phyloP scores from a whole-genome alignment of 2,113 vertebrate species.

The Cryptotis parvus region DNA sequence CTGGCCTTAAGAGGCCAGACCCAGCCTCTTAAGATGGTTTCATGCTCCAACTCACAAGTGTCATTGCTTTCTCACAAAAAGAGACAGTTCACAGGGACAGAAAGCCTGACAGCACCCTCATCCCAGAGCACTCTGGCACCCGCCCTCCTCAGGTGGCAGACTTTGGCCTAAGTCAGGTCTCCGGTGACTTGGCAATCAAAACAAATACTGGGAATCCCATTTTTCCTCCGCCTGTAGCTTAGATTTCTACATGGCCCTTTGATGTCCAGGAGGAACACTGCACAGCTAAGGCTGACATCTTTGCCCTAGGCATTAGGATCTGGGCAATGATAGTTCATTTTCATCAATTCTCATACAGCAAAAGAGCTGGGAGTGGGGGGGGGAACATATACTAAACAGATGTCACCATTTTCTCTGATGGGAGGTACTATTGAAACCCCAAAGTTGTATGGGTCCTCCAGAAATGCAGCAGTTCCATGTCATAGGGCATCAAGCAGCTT shows the following conservation, averaged over 20 bases:
- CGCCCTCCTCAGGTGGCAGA: slow-evolving; percentile 96
- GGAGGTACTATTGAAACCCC: slow-evolving; percentile 99
- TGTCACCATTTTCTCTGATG: slow-evolving; percentile 95
- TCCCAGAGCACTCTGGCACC: slow-evolving; percentile 93
- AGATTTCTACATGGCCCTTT: slow-evolving; percentile 97
- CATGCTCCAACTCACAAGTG: slow-evolving; percentile 97
- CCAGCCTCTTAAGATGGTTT: slow-evolving; percentile 95
- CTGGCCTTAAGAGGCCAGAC: slow-evolving; percentile 93
- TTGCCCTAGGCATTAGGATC: slow-evolving; percentile 97
- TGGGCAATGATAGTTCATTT: slow-evolving; percentile 99
- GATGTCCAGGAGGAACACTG: slow-evolving; percentile 99
- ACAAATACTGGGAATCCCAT: slow-evolving; percentile 93
- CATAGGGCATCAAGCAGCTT: slow-evolving; percentile 94
- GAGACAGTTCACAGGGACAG: slow-evolving; percentile 97
- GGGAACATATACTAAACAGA: slow-evolving; percentile 97
- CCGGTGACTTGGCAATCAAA: slow-evolving; percentile 89
- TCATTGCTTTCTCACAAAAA: slow-evolving; percentile 97
- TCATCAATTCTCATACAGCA: slow-evolving; percentile 96
- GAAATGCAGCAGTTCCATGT: slow-evolving; percentile 96
- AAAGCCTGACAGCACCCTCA: slow-evolving; percentile 98
- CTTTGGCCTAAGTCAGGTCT: slow-evolving; percentile 98
- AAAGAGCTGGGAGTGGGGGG: slow-evolving; percentile 98
- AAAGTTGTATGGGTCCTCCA: slow-evolving; percentile 97
- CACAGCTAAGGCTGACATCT: slow-evolving; percentile 98
- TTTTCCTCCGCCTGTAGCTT: slow-evolving; percentile 97